Evolutionary conservation across 1,140 invertebrate species (phyloP).

Genomic region (Zaprionus nigranus): DNA sequence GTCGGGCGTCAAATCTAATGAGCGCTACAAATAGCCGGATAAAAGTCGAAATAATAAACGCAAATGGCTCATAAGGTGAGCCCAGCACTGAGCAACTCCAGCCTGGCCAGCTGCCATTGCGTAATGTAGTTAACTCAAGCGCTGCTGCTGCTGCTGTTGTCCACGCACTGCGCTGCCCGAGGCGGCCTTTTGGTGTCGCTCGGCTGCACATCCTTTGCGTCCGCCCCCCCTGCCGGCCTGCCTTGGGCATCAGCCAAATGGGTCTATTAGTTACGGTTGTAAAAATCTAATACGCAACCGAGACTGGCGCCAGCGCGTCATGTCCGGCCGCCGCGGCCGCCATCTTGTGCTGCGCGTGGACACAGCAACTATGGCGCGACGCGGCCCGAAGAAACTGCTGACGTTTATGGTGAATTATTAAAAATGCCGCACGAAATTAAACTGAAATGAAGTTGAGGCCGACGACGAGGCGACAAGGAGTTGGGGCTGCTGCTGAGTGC

Average conservation of each 20-base stretch:
- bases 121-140: slow-evolving; percentile 79
- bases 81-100: background rate
- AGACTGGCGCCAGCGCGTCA: slow-evolving; percentile 68
- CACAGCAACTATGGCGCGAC: slow-evolving; percentile 40
- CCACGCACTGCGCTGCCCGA: background rate
- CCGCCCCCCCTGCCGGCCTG: slow-evolving; percentile 29
- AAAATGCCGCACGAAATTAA: slow-evolving; percentile 75
- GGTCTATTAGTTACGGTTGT: slow-evolving; percentile 83
- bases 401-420: slow-evolving; percentile 82
- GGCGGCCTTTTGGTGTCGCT: slow-evolving; percentile 21
- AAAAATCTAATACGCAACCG: slow-evolving; percentile 79
- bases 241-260: slow-evolving; percentile 78
- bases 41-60: slow-evolving; percentile 84
- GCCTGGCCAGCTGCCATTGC: slow-evolving; percentile 44
- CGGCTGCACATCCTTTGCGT: slow-evolving; percentile 44
- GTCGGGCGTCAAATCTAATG: slow-evolving; percentile 74
- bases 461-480: background rate
- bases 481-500: slow-evolving; percentile 53
- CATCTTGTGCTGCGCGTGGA: slow-evolving; percentile 17
- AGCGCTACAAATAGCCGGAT: slow-evolving; percentile 80
- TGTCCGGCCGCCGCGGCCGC: slow-evolving; percentile 16
- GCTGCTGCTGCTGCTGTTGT: background rate
- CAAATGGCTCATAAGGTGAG: slow-evolving; percentile 81
- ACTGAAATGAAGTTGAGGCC: slow-evolving; percentile 61
- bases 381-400: slow-evolving; percentile 55